Evolutionary conservation across 1,140 invertebrate species (phyloP).

Genomic region (Thaumatotibia leucotreta): DNA sequence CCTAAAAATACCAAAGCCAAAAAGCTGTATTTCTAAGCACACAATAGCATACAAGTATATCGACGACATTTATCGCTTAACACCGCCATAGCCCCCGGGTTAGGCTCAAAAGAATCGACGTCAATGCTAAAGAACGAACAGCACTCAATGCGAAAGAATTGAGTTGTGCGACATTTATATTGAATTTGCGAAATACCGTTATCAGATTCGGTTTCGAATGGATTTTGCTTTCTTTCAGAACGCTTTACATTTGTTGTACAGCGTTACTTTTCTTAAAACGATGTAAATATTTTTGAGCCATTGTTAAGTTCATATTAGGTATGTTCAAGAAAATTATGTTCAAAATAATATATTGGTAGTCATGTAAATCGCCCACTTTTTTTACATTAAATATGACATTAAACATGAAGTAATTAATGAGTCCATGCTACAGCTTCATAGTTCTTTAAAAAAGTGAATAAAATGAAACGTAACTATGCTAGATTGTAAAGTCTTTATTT

Average conservation of each 20-base stretch:
- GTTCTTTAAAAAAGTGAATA: no score
- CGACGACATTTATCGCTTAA: not conserved
- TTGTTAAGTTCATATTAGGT: no score
- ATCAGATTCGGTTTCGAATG: not conserved
- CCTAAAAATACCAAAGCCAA: not conserved
- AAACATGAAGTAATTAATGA: no score
- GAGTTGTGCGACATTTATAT: not conserved
- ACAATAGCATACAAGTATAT: not conserved
- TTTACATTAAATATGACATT: no score
- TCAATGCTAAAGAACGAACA: conserved; percentile 3
- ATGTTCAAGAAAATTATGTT: no score
- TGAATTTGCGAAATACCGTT: not conserved
- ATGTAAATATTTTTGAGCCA: no score
- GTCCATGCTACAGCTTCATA: no score
- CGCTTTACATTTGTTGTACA: no score
- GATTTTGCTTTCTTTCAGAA: not conserved
- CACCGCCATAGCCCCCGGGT: not conserved
- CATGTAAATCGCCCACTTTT: no score
- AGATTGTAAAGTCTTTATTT: no score
- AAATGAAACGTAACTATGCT: no score
- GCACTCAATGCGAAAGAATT: not conserved
- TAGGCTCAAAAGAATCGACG: not conserved
- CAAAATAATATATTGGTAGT: no score
- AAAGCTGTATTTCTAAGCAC: not conserved
- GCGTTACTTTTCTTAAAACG: not conserved